Conservation (phyloP, 2,888 invertebrate genomes). For the Drosophila cracens region DNA sequence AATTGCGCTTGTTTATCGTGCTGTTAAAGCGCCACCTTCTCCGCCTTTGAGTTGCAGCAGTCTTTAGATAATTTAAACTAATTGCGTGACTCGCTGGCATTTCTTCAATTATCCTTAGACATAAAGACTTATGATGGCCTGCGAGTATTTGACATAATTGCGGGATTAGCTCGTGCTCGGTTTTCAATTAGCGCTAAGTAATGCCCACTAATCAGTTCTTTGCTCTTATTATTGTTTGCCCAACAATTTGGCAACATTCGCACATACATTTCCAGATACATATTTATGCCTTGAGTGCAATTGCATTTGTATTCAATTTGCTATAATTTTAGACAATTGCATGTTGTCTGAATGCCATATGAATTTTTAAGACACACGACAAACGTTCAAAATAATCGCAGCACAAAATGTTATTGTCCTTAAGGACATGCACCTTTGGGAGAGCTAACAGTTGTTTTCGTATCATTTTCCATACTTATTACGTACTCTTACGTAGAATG, state of each 20-base stretch:
- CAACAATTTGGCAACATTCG: slow-evolving; percentile 38
- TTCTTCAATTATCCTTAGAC: slow-evolving; percentile 50
- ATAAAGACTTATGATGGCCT: slow-evolving; percentile 66
- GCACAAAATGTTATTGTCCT: slow-evolving; percentile 40
- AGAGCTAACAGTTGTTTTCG: slow-evolving; percentile 3
- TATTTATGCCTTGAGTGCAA: slow-evolving; percentile 1
- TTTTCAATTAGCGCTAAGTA: slow-evolving; percentile 72
- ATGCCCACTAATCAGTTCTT: slow-evolving; percentile 44
- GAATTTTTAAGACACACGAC: slow-evolving; percentile 45
- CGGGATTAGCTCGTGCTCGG: slow-evolving; percentile 44
- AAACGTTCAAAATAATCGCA: slow-evolving; percentile 23
- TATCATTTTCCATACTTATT: slow-evolving; percentile 5
- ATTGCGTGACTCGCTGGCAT: slow-evolving; percentile 75
- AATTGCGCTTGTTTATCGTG: slow-evolving; percentile 80
- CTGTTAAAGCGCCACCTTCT: slow-evolving; percentile 51
- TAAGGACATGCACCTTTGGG: slow-evolving; percentile 53
- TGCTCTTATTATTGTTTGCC: slow-evolving; percentile 22
- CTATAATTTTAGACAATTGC: slow-evolving; percentile 53
- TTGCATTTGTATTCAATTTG: slow-evolving; percentile 58
- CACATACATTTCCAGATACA: neutral
- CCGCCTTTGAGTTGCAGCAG: neutral
- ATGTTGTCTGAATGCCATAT: slow-evolving; percentile 46
- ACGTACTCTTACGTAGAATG: slow-evolving; percentile 8
- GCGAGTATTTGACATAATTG: slow-evolving; percentile 71
- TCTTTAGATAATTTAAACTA: slow-evolving; percentile 74